phyloP scores from a whole-genome alignment of 2,113 vertebrate genomes.

The Micromys minutus region DNA sequence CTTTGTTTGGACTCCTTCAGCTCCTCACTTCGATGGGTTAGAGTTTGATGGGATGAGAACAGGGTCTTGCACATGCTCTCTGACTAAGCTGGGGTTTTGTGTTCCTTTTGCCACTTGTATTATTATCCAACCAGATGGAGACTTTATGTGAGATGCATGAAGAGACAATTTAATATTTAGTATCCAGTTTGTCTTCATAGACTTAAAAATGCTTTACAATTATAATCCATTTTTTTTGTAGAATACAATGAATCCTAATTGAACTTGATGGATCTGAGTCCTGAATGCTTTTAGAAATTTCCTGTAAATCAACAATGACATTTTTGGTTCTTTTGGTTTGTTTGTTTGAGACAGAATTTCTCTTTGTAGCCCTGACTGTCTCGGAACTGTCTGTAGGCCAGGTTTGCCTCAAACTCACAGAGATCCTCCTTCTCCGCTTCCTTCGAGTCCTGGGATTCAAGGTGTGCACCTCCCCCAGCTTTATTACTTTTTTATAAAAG shows the following conservation, averaged over 20 bases:
- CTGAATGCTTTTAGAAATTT: constrained; percentile 56
- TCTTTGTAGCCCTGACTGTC: neutral
- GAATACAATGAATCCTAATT: constrained; percentile 56
- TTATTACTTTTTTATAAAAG: neutral
- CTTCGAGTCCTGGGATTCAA: neutral
- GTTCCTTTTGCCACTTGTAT: neutral
- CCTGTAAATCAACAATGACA: constrained; percentile 54
- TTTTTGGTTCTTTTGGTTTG: neutral
- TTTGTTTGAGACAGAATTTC: neutral
- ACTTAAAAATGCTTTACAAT: constrained; percentile 69
- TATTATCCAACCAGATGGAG: neutral
- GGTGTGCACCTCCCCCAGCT: neutral
- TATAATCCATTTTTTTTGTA: constrained; percentile 57
- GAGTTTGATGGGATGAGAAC: no score
- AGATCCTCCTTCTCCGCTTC: neutral
- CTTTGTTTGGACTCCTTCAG: neutral
- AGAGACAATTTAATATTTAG: constrained; percentile 60
- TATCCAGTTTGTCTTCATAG: constrained; percentile 50
- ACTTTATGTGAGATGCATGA: neutral
- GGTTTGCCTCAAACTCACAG: neutral
- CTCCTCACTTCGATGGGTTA: neutral
- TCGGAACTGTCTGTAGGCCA: neutral
- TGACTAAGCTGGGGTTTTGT: neutral
- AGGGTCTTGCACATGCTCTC: neutral
- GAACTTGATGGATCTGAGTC: constrained; percentile 52